Evolutionary conservation across 1,140 invertebrate genomes (phyloP), one percentile per base, ranked within the genome.

Genomic region (Chironomus tepperi): DNA sequence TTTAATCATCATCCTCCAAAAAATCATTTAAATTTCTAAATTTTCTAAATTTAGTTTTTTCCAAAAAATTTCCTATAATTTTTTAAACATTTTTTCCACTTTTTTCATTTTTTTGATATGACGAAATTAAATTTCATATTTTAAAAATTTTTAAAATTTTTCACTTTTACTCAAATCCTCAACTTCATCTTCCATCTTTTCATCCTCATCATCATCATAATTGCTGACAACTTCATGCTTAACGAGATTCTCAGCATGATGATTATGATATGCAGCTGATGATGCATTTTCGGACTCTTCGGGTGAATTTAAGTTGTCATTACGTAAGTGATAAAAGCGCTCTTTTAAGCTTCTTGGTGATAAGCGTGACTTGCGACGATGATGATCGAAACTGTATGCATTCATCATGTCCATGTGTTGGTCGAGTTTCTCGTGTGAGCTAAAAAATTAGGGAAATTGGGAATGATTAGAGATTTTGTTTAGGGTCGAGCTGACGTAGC

Each of bases 181-280:
- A 21, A 21, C 65, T 18, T 70, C 65, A 70, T 70, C 65, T 70
- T 21, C 65, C 16, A 70, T 70, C 9, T 70, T 21, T 70, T 21
- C 65, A 70, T 19, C 19, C 2, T 70, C 65, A 10, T 70, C 65
- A 10, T 70, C 65, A 70, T 18, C 65, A 70, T 70, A 70, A 70
- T 70, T 70, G 16, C 65, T 70, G 2, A 70, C 16, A 7, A 70
- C 65, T 70, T 70, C 65, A 21, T 70, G 65, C 18, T 70, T 70
- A 7, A 70, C 65, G 6, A 70, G 65, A 70, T 21, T 21, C 9
- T 70, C 65, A 18, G 65, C 65, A 21, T 70, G 65, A 21, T 70
- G 65, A 70, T 70, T 70, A 7, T 18, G 65, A n/a, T 18, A 18
- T 67, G 64, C 64, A 10, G 19, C 65, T 70, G 47, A 5, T 57